Percentiles rank a stretch among this genome's conserved stretches.
Conservation (phyloP, 1,140 invertebrate genomes). For the Anoplolepis gracilipes region DNA sequence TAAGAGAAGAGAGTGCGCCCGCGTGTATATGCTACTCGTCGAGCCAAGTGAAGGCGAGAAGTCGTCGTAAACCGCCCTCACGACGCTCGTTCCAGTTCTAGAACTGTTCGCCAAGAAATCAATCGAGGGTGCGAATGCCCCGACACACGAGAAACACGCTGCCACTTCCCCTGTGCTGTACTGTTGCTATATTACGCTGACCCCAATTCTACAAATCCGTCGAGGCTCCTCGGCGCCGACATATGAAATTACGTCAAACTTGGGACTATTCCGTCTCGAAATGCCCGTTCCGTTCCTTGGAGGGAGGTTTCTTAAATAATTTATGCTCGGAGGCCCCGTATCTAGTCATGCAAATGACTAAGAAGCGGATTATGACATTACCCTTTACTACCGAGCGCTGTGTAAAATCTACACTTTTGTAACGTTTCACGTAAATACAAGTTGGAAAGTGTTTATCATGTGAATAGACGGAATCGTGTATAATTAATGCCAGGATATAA, state of each 20-base stretch:
- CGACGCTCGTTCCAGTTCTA: slow-evolving; percentile 44
- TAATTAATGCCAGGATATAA: background rate
- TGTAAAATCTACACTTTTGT: background rate
- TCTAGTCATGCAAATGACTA: slow-evolving; percentile 6
- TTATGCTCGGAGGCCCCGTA: slow-evolving; percentile 7
- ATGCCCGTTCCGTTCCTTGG: background rate
- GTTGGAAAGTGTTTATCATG: background rate
- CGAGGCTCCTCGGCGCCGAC: slow-evolving; percentile 5
- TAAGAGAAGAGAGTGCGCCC: background rate
- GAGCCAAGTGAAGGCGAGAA: background rate
- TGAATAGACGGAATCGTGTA: background rate
- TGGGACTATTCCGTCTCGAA: slow-evolving; percentile 25
- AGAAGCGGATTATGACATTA: slow-evolving; percentile 9
- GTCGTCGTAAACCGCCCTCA: slow-evolving; percentile 12
- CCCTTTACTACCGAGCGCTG: background rate
- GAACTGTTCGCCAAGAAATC: slow-evolving; percentile 49
- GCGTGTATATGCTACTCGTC: background rate
- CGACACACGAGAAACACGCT: slow-evolving; percentile 41
- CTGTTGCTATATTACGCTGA: slow-evolving; percentile 38
- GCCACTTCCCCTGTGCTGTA: background rate
- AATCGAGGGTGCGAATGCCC: slow-evolving; percentile 51
- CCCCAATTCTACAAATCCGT: slow-evolving; percentile 41
- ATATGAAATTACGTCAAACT: slow-evolving; percentile 45
- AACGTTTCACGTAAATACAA: background rate
- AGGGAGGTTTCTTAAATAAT: slow-evolving; percentile 22